phyloP scores from a whole-genome alignment of 2,797 vertebrate genomes.

The Cuniculus paca region DNA sequence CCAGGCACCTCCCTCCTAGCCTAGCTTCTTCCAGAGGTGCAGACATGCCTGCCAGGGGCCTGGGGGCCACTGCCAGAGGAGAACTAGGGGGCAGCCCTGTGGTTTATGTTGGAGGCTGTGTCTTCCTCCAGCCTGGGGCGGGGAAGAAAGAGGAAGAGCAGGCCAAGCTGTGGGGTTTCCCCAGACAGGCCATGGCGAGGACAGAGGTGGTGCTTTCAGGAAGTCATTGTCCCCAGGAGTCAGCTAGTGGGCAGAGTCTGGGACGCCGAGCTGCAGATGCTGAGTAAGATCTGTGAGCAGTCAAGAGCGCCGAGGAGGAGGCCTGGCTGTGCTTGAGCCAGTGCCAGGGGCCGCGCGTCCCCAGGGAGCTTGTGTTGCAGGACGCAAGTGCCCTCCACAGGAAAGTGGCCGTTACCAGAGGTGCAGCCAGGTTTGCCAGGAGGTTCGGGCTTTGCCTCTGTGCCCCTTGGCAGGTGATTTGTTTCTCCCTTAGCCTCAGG shows the following conservation, averaged over 20 bases:
- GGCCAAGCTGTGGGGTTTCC: not conserved
- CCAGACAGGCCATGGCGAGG: not conserved
- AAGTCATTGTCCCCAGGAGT: conserved; percentile 40
- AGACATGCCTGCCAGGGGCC: not conserved
- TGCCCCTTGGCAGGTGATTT: not conserved
- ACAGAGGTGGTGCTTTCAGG: conserved; percentile 43
- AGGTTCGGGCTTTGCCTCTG: not conserved
- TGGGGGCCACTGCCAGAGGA: not conserved
- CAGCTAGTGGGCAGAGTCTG: not conserved
- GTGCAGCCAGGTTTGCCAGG: not conserved
- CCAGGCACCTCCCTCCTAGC: not conserved
- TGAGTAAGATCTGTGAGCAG: not conserved
- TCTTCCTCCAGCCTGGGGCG: not conserved
- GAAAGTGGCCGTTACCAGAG: not conserved
- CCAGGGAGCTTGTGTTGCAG: conserved; percentile 19
- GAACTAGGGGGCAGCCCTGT: not conserved
- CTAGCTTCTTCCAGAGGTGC: not conserved
- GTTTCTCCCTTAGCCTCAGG: not conserved
- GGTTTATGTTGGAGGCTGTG: not conserved
- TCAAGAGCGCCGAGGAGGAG: not conserved
- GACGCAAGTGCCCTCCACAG: conserved; percentile 42
- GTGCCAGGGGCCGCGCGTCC: not conserved
- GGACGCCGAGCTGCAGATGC: not conserved
- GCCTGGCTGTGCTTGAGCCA: not conserved
- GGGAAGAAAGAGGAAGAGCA: not conserved